These are phyloP conservation scores for Ryuthela nishihirai DNA, from an alignment of 2,888 invertebrate species.

Conservation along the genomic window DNA sequence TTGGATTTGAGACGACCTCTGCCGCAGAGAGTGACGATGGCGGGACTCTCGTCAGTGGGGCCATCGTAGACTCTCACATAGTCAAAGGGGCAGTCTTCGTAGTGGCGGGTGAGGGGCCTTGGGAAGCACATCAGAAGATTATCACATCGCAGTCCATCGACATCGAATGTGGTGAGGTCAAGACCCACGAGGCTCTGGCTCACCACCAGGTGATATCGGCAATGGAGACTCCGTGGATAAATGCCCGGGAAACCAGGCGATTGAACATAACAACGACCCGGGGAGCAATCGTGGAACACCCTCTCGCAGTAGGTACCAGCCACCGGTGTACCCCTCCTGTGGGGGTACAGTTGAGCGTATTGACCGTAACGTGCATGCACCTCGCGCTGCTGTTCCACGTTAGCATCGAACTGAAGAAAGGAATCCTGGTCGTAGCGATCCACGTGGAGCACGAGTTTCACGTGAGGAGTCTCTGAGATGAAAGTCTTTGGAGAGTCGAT, in stretches of 20 bases:
- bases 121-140: constrained; percentile 94
- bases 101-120: constrained; percentile 70
- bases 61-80: constrained; percentile 87
- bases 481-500: constrained; percentile 91
- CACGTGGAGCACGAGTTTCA: constrained; percentile 83
- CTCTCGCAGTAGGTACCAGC: constrained; percentile 67
- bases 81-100: constrained; percentile 82
- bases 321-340: constrained; percentile 80
- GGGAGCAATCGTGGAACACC: constrained; percentile 62
- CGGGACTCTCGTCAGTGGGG: constrained; percentile 78
- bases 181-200: constrained; percentile 36
- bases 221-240: constrained; percentile 83
- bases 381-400: constrained; percentile 87
- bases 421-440: constrained; percentile 92
- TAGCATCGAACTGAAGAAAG: constrained; percentile 78
- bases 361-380: constrained; percentile 74
- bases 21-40: constrained; percentile 80
- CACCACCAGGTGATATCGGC: constrained; percentile 77
- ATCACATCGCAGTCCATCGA: constrained; percentile 88
- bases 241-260: constrained; percentile 92
- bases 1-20: constrained; percentile 41
- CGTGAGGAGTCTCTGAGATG: constrained; percentile 90
- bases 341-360: constrained; percentile 87
- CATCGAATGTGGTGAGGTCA: constrained; percentile 62
- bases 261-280: constrained; percentile 90